Conservation (phyloP, 2,797 vertebrate genomes). For the Oophaga sylvatica region DNA sequence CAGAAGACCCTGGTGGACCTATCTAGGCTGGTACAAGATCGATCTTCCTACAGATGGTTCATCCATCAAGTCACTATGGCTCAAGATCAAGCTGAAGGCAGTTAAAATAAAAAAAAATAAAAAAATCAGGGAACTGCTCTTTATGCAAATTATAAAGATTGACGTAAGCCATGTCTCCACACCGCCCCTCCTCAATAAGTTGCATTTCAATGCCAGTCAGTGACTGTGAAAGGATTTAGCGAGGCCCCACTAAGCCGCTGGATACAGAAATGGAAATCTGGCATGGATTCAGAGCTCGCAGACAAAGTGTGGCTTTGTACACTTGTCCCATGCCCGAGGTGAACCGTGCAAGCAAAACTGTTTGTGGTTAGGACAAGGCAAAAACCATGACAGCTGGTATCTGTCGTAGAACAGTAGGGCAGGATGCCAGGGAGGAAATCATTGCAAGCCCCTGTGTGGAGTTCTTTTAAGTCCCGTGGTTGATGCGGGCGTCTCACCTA, state of each 20-base stretch:
- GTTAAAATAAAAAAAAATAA: too few species aligned
- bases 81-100: too few species aligned
- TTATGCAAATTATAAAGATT: not conserved
- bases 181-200: not conserved
- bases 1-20: too few species aligned
- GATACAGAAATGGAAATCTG: conserved; percentile 5
- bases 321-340: not conserved
- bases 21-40: too few species aligned
- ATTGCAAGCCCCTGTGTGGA: not conserved
- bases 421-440: not conserved
- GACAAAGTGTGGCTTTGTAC: conserved; percentile 17
- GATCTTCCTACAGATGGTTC: too few species aligned
- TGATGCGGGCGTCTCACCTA: not conserved
- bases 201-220: conserved; percentile 5
- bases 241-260: conserved; percentile 15
- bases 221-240: conserved; percentile 3
- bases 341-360: not conserved
- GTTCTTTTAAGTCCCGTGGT: not conserved
- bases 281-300: not conserved
- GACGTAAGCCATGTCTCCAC: not conserved
- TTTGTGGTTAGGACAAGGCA: not conserved
- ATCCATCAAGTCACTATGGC: too few species aligned
- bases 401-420: not conserved
- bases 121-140: not conserved
- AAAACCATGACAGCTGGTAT: conserved; percentile 14